A percentile compares a stretch with the other conserved stretches of the same genome.
Evolutionary conservation across 92 coral and sea anemone species (phyloP).

Genomic region (Paramuricea clavata): DNA sequence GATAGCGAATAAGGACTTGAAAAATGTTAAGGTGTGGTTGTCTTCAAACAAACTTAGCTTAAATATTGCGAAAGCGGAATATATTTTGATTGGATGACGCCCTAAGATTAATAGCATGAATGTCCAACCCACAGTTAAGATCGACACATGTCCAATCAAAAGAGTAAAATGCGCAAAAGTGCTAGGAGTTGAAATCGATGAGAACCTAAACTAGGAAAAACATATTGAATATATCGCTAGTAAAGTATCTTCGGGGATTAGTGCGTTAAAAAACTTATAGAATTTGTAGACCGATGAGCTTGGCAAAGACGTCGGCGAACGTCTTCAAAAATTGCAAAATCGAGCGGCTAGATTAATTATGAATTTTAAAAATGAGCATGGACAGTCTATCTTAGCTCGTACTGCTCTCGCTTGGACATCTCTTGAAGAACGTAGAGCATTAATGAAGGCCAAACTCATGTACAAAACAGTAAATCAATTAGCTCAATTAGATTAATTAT

Average conservation of each 20-base stretch:
- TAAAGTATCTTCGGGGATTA: neutral
- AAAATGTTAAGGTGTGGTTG: conserved; percentile 18
- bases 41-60: conserved; percentile 17
- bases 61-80: conserved; percentile 11
- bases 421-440: too few species aligned
- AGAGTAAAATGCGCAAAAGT: neutral
- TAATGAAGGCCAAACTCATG: too few species aligned
- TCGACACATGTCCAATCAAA: neutral
- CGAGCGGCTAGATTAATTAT: too few species aligned
- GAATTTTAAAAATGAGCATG: too few species aligned
- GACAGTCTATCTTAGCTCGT: too few species aligned
- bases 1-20: conserved; percentile 35
- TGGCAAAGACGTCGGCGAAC: too few species aligned
- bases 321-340: too few species aligned
- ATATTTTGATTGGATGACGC: neutral
- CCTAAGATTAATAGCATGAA: neutral
- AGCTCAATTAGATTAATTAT: too few species aligned
- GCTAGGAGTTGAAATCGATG: neutral
- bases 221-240: neutral
- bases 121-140: too few species aligned
- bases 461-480: too few species aligned
- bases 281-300: neutral
- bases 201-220: neutral
- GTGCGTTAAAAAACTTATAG: neutral
- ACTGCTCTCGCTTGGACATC: too few species aligned